Evolutionary conservation across 2,888 invertebrate species (phyloP).

Genomic region (Reticulitermes lucifugus): DNA sequence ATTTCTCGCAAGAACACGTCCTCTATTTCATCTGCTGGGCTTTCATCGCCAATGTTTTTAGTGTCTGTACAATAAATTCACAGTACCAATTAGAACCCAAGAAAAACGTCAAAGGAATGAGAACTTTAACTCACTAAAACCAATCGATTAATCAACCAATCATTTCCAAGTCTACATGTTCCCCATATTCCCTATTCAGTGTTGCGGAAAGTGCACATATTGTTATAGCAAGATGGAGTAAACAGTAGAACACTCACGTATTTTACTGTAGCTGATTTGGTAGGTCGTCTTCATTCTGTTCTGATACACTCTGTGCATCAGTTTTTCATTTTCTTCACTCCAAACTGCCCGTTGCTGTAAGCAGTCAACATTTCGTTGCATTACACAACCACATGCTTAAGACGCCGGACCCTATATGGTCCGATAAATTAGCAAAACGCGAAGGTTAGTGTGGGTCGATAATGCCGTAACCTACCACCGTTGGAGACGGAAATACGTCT

Average conservation of each 20-base stretch:
- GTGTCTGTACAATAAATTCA: neutral
- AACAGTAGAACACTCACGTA: neutral
- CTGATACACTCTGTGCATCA: neutral
- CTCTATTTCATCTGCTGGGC: neutral
- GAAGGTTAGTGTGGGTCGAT: neutral
- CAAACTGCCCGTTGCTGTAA: neutral
- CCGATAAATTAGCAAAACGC: neutral
- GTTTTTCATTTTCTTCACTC: neutral
- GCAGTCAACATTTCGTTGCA: neutral
- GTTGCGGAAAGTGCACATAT: too few species aligned
- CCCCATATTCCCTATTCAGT: too few species aligned
- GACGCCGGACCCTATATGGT: neutral
- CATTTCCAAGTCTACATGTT: too few species aligned
- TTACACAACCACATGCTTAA: neutral
- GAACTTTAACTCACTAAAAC: too few species aligned
- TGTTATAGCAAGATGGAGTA: too few species aligned
- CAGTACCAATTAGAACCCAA: too few species aligned
- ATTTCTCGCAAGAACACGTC: slow-evolving; percentile 18
- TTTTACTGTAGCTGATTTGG: neutral
- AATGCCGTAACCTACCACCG: neutral
- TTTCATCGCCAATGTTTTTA: neutral
- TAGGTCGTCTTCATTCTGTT: slow-evolving; percentile 1
- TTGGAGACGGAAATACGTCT: slow-evolving; percentile 5
- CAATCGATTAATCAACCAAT: too few species aligned
- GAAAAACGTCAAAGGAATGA: too few species aligned